These are phyloP conservation scores for Philaethria dido DNA, from an alignment of 2,888 invertebrate genomes.

Conservation along the genomic window DNA sequence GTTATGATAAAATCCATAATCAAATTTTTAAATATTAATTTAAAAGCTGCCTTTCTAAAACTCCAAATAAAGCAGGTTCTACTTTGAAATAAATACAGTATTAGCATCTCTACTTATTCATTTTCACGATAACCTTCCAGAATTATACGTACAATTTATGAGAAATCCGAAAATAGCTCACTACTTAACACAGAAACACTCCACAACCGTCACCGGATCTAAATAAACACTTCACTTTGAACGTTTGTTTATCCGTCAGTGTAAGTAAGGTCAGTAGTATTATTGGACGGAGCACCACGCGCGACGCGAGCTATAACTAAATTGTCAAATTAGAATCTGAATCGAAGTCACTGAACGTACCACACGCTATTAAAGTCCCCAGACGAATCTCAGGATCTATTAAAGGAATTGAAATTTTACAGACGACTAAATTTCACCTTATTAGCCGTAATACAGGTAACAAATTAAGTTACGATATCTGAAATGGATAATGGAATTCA, in stretches of 20 bases:
- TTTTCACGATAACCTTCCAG: not conserved
- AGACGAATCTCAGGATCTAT: slow-evolving; percentile 54
- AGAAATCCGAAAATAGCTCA: slow-evolving; percentile 11
- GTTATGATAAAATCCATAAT: no score
- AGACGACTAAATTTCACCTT: slow-evolving; percentile 35
- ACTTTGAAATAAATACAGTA: not conserved
- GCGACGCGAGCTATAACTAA: slow-evolving; percentile 68
- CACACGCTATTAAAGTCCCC: slow-evolving; percentile 62
- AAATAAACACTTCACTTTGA: slow-evolving; percentile 33
- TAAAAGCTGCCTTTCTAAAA: not conserved
- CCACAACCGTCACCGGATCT: not conserved
- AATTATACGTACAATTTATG: not conserved
- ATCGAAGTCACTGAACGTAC: slow-evolving; percentile 69
- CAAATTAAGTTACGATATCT: slow-evolving; percentile 30
- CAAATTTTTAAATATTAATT: not conserved
- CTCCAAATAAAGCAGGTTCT: not conserved
- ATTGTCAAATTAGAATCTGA: slow-evolving; percentile 70
- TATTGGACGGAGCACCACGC: slow-evolving; percentile 50
- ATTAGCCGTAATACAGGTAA: slow-evolving; percentile 21
- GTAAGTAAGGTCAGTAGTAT: slow-evolving; percentile 52
- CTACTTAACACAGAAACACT: slow-evolving; percentile 9
- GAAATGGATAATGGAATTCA: slow-evolving; percentile 33
- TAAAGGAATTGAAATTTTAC: slow-evolving; percentile 33
- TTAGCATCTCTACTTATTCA: not conserved
- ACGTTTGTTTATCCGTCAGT: slow-evolving; percentile 50